Evolutionary conservation across 2,113 vertebrate species (phyloP), one percentile per base, ranked within the genome.

Genomic region (Silurus meridionalis): DNA sequence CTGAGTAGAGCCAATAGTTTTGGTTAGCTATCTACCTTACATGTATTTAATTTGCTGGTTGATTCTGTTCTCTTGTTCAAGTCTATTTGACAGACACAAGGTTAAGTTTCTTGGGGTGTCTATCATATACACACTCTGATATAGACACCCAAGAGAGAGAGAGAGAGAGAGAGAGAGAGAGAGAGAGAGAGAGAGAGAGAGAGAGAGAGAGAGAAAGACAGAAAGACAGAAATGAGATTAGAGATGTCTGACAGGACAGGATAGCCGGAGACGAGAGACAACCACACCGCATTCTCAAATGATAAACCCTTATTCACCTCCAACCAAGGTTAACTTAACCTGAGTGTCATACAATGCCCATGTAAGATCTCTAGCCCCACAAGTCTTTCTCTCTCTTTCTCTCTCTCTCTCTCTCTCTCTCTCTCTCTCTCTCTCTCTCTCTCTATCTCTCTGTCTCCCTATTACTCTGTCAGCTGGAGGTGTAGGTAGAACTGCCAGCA

Each of bases 151-250:
- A 7, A 58, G 75, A 78, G n/a, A 78, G 75, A 57, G 53, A 57
- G 14, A 57, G 13, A 57, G 75, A 57, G 53, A 58, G 53, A 15
- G 72, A 52, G 48, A 55, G 50, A 55, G 74, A 25, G 74, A 55
- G 74, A 77, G 87, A 90, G 82, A 86, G 88, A 90, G 86, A 90
- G 82, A 64, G 83, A 82, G 86, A 90, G 74, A 86, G 88, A 90
- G 86, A 90, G 82, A 66, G 82, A 86, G 88, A 90, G 86, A 90
- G 82, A 64, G 83, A 82, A 85, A 90, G 74, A 86, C 87, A 90
- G 86, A 90, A 80, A 66, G 37, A 37, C 83, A 89, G 82, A 88
- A 82, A 90, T 86, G 66, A 79, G 79, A 82, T 75, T 77, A 85
- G 74, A 88, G 74, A 61, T 77, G 10, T 87, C 78, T 87, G 88